Base-by-base conservation (phyloP, 2,888 invertebrate species). In the Punctoribates punctum region DNA sequence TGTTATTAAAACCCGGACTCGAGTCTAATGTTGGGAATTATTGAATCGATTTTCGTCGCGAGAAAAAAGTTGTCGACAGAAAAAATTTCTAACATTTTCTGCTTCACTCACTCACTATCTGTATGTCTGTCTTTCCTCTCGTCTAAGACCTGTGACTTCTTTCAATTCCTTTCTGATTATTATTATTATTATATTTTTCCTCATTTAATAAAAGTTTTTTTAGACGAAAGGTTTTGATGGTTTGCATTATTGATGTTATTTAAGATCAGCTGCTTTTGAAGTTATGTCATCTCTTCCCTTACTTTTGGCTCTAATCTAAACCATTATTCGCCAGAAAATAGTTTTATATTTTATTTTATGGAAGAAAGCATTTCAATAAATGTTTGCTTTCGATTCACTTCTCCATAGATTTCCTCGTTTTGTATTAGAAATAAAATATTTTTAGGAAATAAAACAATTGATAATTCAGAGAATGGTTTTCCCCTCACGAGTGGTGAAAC, bases 201-300 rank as follows among this genome's bases (percentile, higher is more conserved):
- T n/a, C n/a, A 51, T 51, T 51, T 51, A 51, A 51, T 51, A 51
- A 51, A 51, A n/a, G n/a, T 51, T n/a, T 34, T 51, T 51, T 51
- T 9, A 20, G 20, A 20, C 20, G 20, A 6, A 51, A 51, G 5
- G 51, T 20, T 51, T 51, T 51, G 51, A 51, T 51, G 51, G 51
- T 51, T 51, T 51, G 20, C 9, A 51, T 51, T 51, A 51, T 51
- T 51, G 51, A 51, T 51, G 51, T 51, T 20, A 51, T 51, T 51
- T 51, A 51, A 51, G 51, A 51, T 51, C 51, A 51, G n/a, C 51
- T 51, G 51, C 51, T 51, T 51, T 51, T 51, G 51, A 51, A 48
- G n/a, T 34, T 34, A 34, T 42, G 8, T 42, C 42, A 9, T 20
- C 51, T n/a, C n/a, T 51, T 51, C 20, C 5, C 51, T 17, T 51